These are phyloP conservation scores for Spilarctia lutea DNA, from an alignment of 2,888 invertebrate species.

Conservation along the genomic window DNA sequence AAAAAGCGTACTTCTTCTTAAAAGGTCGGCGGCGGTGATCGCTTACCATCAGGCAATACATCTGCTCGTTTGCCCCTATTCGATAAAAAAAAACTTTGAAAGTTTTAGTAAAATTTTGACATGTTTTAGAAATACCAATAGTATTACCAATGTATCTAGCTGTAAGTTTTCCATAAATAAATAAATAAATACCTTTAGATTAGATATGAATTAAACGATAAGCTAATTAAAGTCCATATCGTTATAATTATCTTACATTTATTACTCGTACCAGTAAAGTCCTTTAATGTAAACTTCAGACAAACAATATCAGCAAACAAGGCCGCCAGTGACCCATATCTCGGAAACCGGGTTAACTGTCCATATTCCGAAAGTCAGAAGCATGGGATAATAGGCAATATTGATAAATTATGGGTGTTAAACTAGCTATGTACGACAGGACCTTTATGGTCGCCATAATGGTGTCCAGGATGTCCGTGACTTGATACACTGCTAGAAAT, in stretches of 20 bases:
- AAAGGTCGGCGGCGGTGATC: too few species aligned
- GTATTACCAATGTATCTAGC: too few species aligned
- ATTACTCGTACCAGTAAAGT: background rate
- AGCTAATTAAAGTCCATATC: background rate
- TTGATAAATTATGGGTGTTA: constrained; percentile 71
- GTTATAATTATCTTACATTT: background rate
- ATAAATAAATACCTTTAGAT: too few species aligned
- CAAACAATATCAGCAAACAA: constrained; percentile 37
- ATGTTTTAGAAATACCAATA: background rate
- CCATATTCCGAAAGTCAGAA: constrained; percentile 62
- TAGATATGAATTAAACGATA: background rate
- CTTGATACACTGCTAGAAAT: constrained; percentile 57
- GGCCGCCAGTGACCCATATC: constrained; percentile 44
- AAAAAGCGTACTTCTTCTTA: too few species aligned
- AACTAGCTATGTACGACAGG: constrained; percentile 55
- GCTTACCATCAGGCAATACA: too few species aligned
- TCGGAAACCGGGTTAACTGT: constrained; percentile 69
- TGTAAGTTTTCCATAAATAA: too few species aligned
- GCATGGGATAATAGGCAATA: constrained; percentile 67
- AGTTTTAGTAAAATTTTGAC: background rate
- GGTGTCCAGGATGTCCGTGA: constrained; percentile 56
- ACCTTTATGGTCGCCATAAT: constrained; percentile 50
- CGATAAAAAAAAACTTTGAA: too few species aligned
- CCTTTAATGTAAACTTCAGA: background rate
- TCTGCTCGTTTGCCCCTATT: too few species aligned